Evolutionary conservation across 2,113 vertebrate genomes (phyloP).

Genomic region (Paradoxurus hermaphroditus): DNA sequence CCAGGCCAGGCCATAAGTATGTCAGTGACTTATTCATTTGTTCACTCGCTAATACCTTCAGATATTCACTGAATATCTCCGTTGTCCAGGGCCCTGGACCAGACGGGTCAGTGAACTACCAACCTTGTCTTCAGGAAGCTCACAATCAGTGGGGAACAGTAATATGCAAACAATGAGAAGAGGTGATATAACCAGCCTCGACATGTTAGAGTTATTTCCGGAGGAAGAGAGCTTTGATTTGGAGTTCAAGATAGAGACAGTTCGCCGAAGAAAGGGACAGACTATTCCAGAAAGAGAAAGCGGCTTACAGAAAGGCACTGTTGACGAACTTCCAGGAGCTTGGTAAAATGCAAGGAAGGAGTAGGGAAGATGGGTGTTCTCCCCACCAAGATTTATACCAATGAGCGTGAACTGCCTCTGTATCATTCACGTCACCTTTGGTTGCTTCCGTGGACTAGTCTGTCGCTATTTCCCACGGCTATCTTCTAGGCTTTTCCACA

Average conservation of each 20-base stretch:
- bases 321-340: not conserved
- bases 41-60: not conserved
- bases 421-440: not conserved
- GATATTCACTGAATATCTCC: not conserved
- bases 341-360: not conserved
- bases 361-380: not conserved
- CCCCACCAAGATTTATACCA: not conserved
- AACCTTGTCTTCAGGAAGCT: not conserved
- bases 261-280: not conserved
- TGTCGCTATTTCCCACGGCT: not conserved
- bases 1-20: not conserved
- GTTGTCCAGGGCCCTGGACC: not conserved
- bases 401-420: not conserved
- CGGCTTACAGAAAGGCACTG: not conserved
- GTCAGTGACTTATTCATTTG: not conserved
- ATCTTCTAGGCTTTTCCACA: not conserved
- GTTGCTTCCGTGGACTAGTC: not conserved
- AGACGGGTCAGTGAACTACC: not conserved
- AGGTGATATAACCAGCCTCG: not conserved
- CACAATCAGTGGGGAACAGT: not conserved
- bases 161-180: not conserved
- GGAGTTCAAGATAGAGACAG: not conserved
- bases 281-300: not conserved
- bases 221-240: not conserved
- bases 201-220: not conserved